Conservation (phyloP, 2,797 vertebrate species). For the Adrianichthys oophorus region DNA sequence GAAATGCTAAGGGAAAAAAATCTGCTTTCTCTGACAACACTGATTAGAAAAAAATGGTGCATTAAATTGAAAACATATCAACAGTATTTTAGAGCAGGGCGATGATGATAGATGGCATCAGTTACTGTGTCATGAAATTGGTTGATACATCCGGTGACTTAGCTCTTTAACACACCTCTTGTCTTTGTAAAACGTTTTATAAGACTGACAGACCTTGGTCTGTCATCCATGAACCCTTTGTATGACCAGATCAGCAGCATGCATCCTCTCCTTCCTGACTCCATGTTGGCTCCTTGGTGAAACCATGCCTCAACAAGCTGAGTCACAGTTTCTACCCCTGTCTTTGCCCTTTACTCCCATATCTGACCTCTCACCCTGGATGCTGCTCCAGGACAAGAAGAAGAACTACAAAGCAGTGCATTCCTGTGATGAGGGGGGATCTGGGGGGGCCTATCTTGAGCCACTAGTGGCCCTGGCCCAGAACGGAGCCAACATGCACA, state of each 20-base stretch:
- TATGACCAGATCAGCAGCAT: not conserved
- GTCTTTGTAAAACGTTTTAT: constrained; percentile 43
- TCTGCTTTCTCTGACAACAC: not conserved
- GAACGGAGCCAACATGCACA: constrained; percentile 95
- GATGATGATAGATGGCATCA: constrained; percentile 45
- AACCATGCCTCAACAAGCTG: constrained; percentile 50
- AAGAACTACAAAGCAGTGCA: constrained; percentile 91
- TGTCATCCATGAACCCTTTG: constrained; percentile 18
- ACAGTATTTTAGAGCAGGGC: not conserved
- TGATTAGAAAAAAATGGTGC: not conserved
- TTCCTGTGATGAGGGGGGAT: constrained; percentile 87
- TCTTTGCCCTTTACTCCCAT: constrained; percentile 54
- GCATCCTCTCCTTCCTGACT: constrained; percentile 13
- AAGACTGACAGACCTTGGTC: constrained; percentile 47
- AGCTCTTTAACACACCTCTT: constrained; percentile 22
- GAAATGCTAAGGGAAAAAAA: not conserved
- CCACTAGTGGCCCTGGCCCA: constrained; percentile 91
- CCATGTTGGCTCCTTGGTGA: constrained; percentile 41
- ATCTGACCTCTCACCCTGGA: constrained; percentile 41
- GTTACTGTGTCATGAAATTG: constrained; percentile 38
- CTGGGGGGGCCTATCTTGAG: constrained; percentile 83
- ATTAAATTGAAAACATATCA: not conserved
- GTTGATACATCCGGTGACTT: constrained; percentile 30
- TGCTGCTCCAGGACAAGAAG: constrained; percentile 89
- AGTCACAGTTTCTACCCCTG: constrained; percentile 67